These are phyloP conservation scores for Meda fulgida DNA, from an alignment of 2,797 vertebrate genomes.

Conservation along the genomic window DNA sequence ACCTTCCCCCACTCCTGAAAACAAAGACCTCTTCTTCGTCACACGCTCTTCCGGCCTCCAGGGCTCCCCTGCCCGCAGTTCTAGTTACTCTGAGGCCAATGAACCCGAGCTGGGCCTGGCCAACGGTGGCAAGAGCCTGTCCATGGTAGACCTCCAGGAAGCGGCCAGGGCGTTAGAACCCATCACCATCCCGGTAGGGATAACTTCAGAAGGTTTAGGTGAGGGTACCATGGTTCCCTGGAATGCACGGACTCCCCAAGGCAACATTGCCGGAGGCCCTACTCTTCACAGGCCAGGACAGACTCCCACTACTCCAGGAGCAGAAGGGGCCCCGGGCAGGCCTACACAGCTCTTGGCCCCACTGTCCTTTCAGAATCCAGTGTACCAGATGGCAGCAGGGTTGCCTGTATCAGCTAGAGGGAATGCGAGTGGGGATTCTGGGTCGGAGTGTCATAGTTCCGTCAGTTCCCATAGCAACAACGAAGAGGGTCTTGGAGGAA, in stretches of 20 bases:
- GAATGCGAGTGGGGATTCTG: conserved; percentile 84
- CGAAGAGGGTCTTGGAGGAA: conserved; percentile 81
- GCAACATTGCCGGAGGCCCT: conserved; percentile 76
- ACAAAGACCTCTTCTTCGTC: conserved; percentile 99
- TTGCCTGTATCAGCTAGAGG: conserved; percentile 91
- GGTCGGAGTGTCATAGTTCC: conserved; percentile 97
- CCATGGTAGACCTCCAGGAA: conserved; percentile 98
- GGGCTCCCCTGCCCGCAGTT: conserved; percentile 96
- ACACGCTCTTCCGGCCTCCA: conserved; percentile 94
- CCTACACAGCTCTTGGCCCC: conserved; percentile 91
- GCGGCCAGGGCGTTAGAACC: conserved; percentile 84
- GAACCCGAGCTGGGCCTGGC: conserved; percentile 93
- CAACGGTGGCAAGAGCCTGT: conserved; percentile 96
- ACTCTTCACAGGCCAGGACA: conserved; percentile 85
- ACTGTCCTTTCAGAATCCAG: conserved; percentile 98
- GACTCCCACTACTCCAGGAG: conserved; percentile 77
- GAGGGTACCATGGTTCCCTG: conserved; percentile 84
- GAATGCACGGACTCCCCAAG: conserved; percentile 84
- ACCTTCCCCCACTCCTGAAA: conserved; percentile 98
- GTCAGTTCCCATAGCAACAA: conserved; percentile 99
- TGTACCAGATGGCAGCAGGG: conserved; percentile 98
- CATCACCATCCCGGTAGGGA: conserved; percentile 67
- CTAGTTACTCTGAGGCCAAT: conserved; percentile 98
- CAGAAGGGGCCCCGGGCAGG: conserved; percentile 84
- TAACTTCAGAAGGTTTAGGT: conserved; percentile 74